These are phyloP conservation scores for Bactericera cockerelli DNA, from an alignment of 1,140 invertebrate species.

Conservation along the genomic window DNA sequence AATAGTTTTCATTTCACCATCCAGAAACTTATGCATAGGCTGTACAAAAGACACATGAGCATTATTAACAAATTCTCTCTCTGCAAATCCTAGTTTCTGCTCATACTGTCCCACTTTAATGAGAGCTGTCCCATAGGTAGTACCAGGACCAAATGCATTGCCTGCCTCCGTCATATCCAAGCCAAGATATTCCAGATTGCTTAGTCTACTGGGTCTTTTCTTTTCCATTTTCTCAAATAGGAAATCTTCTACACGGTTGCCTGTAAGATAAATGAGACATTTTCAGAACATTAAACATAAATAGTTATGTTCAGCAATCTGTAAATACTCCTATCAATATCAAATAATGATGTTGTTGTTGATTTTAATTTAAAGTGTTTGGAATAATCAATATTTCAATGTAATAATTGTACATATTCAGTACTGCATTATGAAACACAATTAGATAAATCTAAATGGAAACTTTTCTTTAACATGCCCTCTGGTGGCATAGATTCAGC, in stretches of 20 bases:
- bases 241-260: constrained; percentile 81
- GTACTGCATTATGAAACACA: too few species aligned
- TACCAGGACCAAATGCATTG: constrained; percentile 76
- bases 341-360: too few species aligned
- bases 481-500: too few species aligned
- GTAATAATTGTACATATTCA: too few species aligned
- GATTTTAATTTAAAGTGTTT: too few species aligned
- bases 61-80: constrained; percentile 72
- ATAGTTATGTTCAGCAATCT: too few species aligned
- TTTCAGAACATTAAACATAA: too few species aligned
- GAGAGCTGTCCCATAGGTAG: constrained; percentile 71
- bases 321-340: too few species aligned
- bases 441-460: too few species aligned
- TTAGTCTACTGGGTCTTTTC: constrained; percentile 62
- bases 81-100: constrained; percentile 71
- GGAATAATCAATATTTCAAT: too few species aligned
- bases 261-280: too few species aligned
- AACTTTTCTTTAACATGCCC: too few species aligned
- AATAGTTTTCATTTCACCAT: constrained; percentile 92
- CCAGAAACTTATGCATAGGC: constrained; percentile 78
- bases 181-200: constrained; percentile 76
- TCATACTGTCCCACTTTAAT: constrained; percentile 82
- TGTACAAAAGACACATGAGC: constrained; percentile 70
- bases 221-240: constrained; percentile 88
- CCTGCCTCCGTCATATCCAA: constrained; percentile 86